Percentiles rank a stretch among this genome's conserved stretches.
Conservation (phyloP, 1,140 invertebrate species). For the Drosophila pruinosa region DNA sequence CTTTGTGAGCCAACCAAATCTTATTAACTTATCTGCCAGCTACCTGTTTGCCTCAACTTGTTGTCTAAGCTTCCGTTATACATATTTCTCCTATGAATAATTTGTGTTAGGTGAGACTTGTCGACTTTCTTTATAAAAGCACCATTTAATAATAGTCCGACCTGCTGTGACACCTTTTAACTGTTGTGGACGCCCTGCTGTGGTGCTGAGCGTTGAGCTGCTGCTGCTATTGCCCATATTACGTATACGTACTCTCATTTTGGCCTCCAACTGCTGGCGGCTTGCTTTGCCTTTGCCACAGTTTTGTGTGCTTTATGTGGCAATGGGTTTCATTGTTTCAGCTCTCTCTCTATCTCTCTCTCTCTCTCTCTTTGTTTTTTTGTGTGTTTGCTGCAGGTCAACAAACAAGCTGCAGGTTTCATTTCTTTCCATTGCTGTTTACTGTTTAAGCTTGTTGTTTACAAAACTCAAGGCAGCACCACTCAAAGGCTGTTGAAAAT, state of each 20-base stretch:
- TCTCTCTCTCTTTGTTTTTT: not conserved
- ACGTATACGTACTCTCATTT: not conserved
- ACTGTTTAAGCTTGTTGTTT: conserved; percentile 10
- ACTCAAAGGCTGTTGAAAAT: conserved; percentile 46
- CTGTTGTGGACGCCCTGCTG: not conserved
- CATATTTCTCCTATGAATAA: not conserved
- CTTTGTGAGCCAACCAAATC: not conserved
- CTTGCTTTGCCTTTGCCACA: not conserved
- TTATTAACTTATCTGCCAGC: not conserved
- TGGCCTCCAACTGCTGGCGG: not conserved
- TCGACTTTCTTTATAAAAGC: not conserved
- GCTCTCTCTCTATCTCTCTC: not conserved
- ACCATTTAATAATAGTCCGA: conserved; percentile 11
- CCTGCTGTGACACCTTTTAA: conserved; percentile 8
- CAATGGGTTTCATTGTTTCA: conserved; percentile 27
- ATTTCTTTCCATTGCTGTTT: conserved; percentile 9
- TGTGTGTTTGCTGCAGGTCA: conserved; percentile 23
- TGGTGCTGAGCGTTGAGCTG: not conserved
- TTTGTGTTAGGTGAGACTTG: not conserved
- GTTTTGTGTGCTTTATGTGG: conserved; percentile 23
- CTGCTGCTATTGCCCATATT: not conserved
- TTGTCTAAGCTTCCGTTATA: not conserved
- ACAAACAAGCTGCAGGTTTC: conserved; percentile 30
- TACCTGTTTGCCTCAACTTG: not conserved
- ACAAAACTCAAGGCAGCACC: conserved; percentile 21